These are phyloP conservation scores for Drosophila teissieri DNA, from an alignment of 1,140 invertebrate genomes.

Conservation along the genomic window DNA sequence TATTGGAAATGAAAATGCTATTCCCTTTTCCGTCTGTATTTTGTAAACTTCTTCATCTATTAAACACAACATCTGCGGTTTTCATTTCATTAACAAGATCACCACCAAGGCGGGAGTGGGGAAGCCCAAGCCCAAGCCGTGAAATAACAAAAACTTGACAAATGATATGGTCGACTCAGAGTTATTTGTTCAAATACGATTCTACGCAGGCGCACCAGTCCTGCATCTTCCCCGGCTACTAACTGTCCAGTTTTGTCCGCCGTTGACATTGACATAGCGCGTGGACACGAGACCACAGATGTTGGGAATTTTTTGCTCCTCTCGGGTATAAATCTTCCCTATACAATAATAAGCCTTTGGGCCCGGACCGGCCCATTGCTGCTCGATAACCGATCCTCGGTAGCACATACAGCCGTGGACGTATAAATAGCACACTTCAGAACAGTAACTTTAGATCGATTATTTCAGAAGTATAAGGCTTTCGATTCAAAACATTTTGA, in stretches of 20 bases:
- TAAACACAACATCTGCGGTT: slow-evolving; percentile 2
- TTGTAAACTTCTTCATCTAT: too few species aligned
- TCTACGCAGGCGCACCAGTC: slow-evolving; percentile 55
- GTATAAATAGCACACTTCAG: too few species aligned
- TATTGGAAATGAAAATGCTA: neutral
- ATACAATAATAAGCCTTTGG: slow-evolving; percentile 43
- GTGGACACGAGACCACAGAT: slow-evolving; percentile 70
- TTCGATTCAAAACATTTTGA: too few species aligned
- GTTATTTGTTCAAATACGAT: slow-evolving; percentile 84
- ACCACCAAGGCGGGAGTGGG: slow-evolving; percentile 2
- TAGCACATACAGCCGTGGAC: too few species aligned
- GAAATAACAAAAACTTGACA: slow-evolving; percentile 76
- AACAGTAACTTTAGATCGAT: too few species aligned
- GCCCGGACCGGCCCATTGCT: slow-evolving; percentile 17
- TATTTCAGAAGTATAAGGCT: too few species aligned
- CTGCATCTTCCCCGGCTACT: slow-evolving; percentile 16
- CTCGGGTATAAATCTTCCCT: slow-evolving; percentile 12
- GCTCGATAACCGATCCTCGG: slow-evolving; percentile 69
- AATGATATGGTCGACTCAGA: slow-evolving; percentile 79
- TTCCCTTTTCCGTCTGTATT: neutral
- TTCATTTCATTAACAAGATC: slow-evolving; percentile 47
- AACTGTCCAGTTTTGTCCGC: slow-evolving; percentile 70
- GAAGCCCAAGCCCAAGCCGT: neutral
- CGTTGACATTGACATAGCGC: slow-evolving; percentile 83
- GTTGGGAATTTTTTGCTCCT: slow-evolving; percentile 82